These are phyloP conservation scores for Aldabrachelys gigantea DNA, from an alignment of 2,113 vertebrate species.

Conservation along the genomic window DNA sequence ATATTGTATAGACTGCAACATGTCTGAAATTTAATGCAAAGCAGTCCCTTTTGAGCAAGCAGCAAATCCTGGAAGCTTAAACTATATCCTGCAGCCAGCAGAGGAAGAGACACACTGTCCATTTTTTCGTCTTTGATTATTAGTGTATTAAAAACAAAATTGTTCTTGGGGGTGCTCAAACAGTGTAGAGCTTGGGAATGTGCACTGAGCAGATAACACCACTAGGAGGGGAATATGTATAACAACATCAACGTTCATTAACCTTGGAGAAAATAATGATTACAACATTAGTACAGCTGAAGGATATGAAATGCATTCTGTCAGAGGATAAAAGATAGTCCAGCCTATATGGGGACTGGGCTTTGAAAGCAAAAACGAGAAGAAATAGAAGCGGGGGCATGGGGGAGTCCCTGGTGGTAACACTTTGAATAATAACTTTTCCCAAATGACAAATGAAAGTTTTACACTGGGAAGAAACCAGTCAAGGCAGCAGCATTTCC, in stretches of 20 bases:
- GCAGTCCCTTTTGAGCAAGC: not conserved
- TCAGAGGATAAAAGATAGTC: not conserved
- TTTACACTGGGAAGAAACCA: not conserved
- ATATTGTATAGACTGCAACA: not conserved
- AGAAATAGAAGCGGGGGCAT: not conserved
- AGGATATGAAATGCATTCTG: conserved; percentile 11
- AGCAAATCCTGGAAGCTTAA: not conserved
- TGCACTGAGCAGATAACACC: conserved; percentile 44
- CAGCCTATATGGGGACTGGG: not conserved
- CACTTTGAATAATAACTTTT: not conserved
- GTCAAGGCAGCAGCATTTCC: not conserved
- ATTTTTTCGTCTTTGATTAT: not conserved
- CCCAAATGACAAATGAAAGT: not conserved
- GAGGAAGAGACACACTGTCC: not conserved
- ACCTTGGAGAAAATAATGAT: conserved; percentile 29
- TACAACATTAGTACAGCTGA: not conserved
- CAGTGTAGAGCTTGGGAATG: not conserved
- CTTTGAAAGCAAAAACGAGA: not conserved
- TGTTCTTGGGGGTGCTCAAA: not conserved
- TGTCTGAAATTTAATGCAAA: conserved; percentile 37
- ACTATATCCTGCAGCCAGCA: not conserved
- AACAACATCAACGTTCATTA: conserved; percentile 45
- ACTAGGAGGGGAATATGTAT: conserved; percentile 1
- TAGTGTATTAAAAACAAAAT: conserved; percentile 42
- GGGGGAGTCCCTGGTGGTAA: not conserved